Percentiles rank a stretch among this genome's conserved stretches.
phyloP scores from a whole-genome alignment of 2,888 invertebrate species.

The Apodemia hepburni region DNA sequence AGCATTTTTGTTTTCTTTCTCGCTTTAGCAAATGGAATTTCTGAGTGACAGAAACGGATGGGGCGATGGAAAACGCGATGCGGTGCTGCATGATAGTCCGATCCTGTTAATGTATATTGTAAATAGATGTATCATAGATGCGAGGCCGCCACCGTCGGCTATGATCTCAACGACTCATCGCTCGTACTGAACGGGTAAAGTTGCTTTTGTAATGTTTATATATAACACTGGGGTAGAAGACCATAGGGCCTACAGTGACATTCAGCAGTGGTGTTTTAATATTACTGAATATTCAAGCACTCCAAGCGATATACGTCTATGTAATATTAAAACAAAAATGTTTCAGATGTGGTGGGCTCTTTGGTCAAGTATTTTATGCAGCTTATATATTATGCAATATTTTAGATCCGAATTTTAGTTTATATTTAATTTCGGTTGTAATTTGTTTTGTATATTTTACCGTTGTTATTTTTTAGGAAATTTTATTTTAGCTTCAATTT shows the following conservation, averaged over 20 bases:
- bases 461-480: slow-evolving; percentile 67
- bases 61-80: no score
- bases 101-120: not conserved
- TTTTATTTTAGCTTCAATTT: slow-evolving; percentile 66
- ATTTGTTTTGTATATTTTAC: slow-evolving; percentile 71
- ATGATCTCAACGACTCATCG: slow-evolving; percentile 15
- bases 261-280: not conserved
- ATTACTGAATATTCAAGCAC: not conserved
- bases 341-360: not conserved
- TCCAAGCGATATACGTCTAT: no score
- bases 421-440: slow-evolving; percentile 53
- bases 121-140: slow-evolving; percentile 4
- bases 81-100: no score
- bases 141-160: not conserved
- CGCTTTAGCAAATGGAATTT: no score
- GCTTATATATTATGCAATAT: slow-evolving; percentile 22
- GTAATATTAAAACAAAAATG: not conserved
- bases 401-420: slow-evolving; percentile 46
- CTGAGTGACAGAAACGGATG: no score
- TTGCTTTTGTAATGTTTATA: slow-evolving; percentile 17
- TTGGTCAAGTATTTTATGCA: slow-evolving; percentile 3
- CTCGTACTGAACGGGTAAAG: slow-evolving; percentile 7
- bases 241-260: not conserved
- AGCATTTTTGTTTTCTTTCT: no score
- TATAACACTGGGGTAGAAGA: not conserved